phyloP scores from a whole-genome alignment of 1,140 invertebrate genomes.

The Heliconius hewitsoni region DNA sequence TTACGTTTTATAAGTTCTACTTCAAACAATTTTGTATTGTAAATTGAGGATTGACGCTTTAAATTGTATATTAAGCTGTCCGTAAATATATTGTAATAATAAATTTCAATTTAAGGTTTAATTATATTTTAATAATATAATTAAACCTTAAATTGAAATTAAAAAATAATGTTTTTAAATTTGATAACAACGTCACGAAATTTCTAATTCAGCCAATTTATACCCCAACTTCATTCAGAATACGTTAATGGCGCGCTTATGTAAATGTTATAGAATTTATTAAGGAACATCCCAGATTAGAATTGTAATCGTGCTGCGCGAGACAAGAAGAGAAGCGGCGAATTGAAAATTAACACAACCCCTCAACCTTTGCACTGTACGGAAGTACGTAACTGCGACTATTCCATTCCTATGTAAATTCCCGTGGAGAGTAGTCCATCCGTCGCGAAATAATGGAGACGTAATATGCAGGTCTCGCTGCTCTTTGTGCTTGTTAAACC shows the following conservation, averaged over 20 bases:
- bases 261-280: constrained; percentile 65
- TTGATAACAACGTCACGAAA: not conserved
- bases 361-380: constrained; percentile 37
- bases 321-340: constrained; percentile 29
- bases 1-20: no score
- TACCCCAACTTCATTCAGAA: constrained; percentile 21
- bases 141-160: no score
- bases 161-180: not conserved
- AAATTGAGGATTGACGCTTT: no score
- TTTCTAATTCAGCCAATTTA: constrained; percentile 16
- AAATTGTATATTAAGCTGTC: no score
- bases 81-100: no score
- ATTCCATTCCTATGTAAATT: constrained; percentile 78
- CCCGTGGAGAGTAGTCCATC: constrained; percentile 46
- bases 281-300: constrained; percentile 62
- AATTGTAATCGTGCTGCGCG: constrained; percentile 56
- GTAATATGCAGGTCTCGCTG: constrained; percentile 71
- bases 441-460: constrained; percentile 64
- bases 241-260: constrained; percentile 57
- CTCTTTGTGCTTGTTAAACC: constrained; percentile 64
- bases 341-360: constrained; percentile 3
- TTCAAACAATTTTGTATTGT: no score
- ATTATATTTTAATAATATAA: no score
- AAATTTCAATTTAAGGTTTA: no score
- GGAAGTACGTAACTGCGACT: constrained; percentile 63